Evolutionary conservation across 2,888 invertebrate species (phyloP).

Genomic region (Drosophila peninsularis): DNA sequence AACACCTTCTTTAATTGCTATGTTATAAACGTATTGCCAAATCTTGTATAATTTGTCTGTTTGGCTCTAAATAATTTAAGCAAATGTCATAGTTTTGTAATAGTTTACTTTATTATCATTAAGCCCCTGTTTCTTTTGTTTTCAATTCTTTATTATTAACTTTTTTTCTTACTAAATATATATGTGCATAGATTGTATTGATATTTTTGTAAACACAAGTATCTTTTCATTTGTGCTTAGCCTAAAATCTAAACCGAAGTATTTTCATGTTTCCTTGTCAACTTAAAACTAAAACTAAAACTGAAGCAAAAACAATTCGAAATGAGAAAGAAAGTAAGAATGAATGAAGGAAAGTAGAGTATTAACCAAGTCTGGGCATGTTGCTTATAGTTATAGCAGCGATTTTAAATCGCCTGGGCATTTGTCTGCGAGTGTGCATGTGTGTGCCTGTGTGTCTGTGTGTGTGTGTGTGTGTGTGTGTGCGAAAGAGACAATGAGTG

Average conservation of each 20-base stretch:
- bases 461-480: slow-evolving; percentile 3
- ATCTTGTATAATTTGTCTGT: slow-evolving; percentile 32
- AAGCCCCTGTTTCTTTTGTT: slow-evolving; percentile 18
- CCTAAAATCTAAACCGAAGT: slow-evolving; percentile 7
- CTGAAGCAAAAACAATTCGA: not conserved
- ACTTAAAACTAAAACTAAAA: not conserved
- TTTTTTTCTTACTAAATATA: slow-evolving; percentile 44
- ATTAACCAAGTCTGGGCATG: slow-evolving; percentile 34
- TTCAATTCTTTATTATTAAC: slow-evolving; percentile 13
- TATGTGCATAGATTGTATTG: slow-evolving; percentile 45
- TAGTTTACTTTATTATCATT: slow-evolving; percentile 38
- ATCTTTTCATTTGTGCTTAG: slow-evolving; percentile 47
- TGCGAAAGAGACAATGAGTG: slow-evolving; percentile 45
- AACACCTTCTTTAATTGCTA: slow-evolving; percentile 37
- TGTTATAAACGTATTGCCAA: slow-evolving; percentile 42
- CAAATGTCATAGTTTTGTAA: slow-evolving; percentile 43
- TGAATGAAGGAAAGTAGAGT: slow-evolving; percentile 16
- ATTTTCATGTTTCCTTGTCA: slow-evolving; percentile 25
- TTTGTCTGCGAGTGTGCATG: slow-evolving; percentile 2
- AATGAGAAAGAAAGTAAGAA: slow-evolving; percentile 1
- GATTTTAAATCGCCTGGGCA: slow-evolving; percentile 38
- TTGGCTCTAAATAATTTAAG: slow-evolving; percentile 39
- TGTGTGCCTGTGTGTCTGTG: not conserved
- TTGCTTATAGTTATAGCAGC: slow-evolving; percentile 33
- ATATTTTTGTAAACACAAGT: slow-evolving; percentile 60